Evolutionary conservation across 2,888 invertebrate genomes (phyloP).

Genomic region (Psococerastis gibbosa): DNA sequence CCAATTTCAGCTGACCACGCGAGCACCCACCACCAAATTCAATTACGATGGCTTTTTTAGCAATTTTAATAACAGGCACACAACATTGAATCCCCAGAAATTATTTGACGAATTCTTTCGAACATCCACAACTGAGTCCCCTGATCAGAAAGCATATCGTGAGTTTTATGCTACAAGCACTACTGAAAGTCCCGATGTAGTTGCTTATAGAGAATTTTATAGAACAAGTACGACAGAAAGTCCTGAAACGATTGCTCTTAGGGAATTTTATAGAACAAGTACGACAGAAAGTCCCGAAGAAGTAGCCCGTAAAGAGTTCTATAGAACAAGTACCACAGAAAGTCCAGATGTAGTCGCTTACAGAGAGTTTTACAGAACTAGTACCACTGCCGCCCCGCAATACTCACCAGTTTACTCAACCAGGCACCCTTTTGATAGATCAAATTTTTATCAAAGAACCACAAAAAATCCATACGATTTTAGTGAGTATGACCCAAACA

Average conservation of each 20-base stretch:
- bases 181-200: conserved; percentile 10
- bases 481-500: conserved; percentile 23
- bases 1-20: not conserved
- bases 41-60: conserved; percentile 28
- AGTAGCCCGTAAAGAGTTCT: conserved; percentile 8
- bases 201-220: conserved; percentile 13
- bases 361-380: conserved; percentile 13
- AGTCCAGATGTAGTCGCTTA: conserved; percentile 10
- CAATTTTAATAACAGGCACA: conserved; percentile 9
- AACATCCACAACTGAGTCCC: conserved; percentile 11
- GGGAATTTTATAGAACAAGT: conserved; percentile 13
- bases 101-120: conserved; percentile 11
- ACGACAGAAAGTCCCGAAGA: conserved; percentile 12
- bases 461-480: conserved; percentile 35
- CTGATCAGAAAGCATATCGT: conserved; percentile 3
- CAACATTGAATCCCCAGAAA: conserved; percentile 7
- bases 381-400: conserved; percentile 12
- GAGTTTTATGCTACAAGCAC: conserved; percentile 12
- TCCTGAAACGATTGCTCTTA: conserved; percentile 9
- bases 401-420: not conserved
- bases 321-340: conserved; percentile 11
- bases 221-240: conserved; percentile 12
- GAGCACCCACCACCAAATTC: conserved; percentile 31
- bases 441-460: conserved; percentile 3
- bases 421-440: conserved; percentile 1